Evolutionary conservation across 1,140 invertebrate genomes (phyloP), one percentile per base, ranked within the genome.

Genomic region (Nasonia vitripennis): DNA sequence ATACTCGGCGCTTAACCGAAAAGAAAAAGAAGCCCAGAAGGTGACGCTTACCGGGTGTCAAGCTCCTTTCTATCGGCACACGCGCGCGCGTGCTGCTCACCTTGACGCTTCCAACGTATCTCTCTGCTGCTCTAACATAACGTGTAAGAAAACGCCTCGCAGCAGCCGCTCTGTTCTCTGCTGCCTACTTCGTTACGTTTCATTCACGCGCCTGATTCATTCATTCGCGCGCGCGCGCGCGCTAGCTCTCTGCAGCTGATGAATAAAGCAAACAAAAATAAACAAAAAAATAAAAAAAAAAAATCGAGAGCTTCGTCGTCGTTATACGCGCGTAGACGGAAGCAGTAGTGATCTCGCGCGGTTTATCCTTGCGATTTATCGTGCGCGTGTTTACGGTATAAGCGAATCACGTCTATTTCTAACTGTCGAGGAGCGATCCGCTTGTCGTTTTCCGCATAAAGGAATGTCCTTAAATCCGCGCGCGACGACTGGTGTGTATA

Each of bases 191-290:
- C 70, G 20, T 34, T 71, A 71, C 41, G 31, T 75, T 79, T 73
- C 77, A 84, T 78, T 79, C 77, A 73, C 41, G 11, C 41, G 17
- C 67, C 48, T 84, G 83, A 84, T 84, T 84, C 83, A 84, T 84
- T 84, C 83, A 41, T 51, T 73, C 77, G 62, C 11, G 68, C n/a
- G n/a, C n/a, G n/a, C n/a, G n/a, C 48, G 17, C 23, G 23, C 23
- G 23, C 23, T 27, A 27, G 23, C 27, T n/a, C 41, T 9, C 75
- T n/a, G n/a, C n/a, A 70, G 75, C 74, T 70, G 55, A 12, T 73
- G 51, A 74, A 51, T 82, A 34, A 17, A 55, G 74, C n/a, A 27
- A 55, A 81, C n/a, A 27, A 27, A 27, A 27, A 27, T 0, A 27
- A 27, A 0, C 23, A 31, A 62, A 2, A 2, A 9, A 41, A 41